A percentile compares a stretch with the other conserved stretches of the same genome.
phyloP scores from a whole-genome alignment of 1,140 invertebrate genomes.

The Lutraria rhynchaena region DNA sequence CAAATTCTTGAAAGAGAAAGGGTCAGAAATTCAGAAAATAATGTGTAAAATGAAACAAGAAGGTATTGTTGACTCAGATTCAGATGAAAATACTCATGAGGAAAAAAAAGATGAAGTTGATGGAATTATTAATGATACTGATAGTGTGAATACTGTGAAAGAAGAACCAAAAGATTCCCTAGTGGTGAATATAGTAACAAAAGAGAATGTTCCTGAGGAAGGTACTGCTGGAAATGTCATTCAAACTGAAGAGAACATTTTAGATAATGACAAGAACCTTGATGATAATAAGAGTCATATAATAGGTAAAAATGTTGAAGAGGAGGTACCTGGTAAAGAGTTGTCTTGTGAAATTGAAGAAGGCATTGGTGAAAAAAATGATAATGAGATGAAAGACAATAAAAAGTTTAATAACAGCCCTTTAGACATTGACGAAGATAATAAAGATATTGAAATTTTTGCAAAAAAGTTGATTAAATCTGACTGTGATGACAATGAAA shows the following conservation, averaged over 20 bases:
- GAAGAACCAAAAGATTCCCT: not conserved
- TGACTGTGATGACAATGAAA: not conserved
- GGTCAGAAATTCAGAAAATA: slow-evolving; percentile 52
- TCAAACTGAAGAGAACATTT: too few species aligned
- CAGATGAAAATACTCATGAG: slow-evolving; percentile 12
- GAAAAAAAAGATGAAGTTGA: slow-evolving; percentile 1
- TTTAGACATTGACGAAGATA: not conserved
- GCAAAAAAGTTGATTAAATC: not conserved
- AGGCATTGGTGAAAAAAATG: not conserved
- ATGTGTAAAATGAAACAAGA: slow-evolving; percentile 53
- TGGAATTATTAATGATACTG: not conserved
- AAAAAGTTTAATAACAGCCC: not conserved
- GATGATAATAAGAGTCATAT: not conserved
- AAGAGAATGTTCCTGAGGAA: not conserved
- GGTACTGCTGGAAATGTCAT: too few species aligned
- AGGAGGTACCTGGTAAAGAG: not conserved
- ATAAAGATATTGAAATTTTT: not conserved
- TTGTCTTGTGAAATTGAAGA: not conserved
- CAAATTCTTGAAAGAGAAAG: slow-evolving; percentile 55
- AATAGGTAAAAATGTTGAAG: not conserved
- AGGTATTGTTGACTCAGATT: slow-evolving; percentile 12
- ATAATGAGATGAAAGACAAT: not conserved
- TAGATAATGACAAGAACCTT: not conserved
- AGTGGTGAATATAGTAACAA: not conserved
- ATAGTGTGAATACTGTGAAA: slow-evolving; percentile 2